Conservation (phyloP, 1,140 invertebrate species). For the Lamellibrachia luymesi region DNA sequence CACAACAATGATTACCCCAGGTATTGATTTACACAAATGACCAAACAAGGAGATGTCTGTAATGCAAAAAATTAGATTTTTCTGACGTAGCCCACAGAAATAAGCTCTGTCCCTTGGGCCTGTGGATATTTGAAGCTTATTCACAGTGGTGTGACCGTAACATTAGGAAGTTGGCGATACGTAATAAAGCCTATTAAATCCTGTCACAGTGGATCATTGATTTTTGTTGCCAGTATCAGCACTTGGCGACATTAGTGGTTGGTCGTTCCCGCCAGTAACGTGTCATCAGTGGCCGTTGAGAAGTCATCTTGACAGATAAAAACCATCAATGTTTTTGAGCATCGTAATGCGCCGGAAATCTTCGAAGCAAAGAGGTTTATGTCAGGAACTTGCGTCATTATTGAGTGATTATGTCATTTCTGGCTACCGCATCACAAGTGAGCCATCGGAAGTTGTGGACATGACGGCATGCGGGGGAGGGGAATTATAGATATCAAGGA, state of each 20-base stretch:
- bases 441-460: not conserved
- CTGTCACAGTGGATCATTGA: not conserved
- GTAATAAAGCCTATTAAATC: constrained; percentile 5
- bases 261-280: not conserved
- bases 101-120: not conserved
- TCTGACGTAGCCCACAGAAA: not conserved
- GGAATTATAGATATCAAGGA: not conserved
- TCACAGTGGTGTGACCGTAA: not conserved
- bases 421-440: not conserved
- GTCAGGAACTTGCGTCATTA: not conserved
- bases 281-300: not conserved
- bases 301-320: not conserved
- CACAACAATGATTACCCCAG: not conserved
- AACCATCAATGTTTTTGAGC: not conserved
- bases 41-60: not conserved
- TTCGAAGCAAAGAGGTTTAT: not conserved
- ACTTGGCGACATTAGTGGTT: not conserved
- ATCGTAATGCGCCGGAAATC: not conserved
- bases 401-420: not conserved
- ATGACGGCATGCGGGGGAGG: not conserved
- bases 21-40: not conserved
- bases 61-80: not conserved
- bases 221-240: not conserved
- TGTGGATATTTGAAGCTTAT: not conserved
- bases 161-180: not conserved